These are phyloP conservation scores for Zaprionus gabonicus DNA, from an alignment of 1,140 invertebrate genomes.

Conservation along the genomic window DNA sequence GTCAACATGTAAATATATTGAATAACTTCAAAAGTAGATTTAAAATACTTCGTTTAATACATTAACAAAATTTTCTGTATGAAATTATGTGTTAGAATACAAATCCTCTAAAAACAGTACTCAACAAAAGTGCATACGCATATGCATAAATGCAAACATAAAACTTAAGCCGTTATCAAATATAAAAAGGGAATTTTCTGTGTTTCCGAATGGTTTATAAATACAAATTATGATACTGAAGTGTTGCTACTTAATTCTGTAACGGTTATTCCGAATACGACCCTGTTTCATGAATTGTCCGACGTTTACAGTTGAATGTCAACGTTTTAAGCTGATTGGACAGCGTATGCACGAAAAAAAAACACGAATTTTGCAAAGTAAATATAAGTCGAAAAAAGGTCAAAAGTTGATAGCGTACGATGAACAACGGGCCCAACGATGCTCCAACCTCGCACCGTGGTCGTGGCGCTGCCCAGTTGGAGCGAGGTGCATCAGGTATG, in stretches of 20 bases:
- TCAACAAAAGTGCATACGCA: background rate
- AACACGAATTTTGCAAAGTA: slow-evolving; percentile 23
- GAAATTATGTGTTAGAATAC: background rate
- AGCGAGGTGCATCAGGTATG: slow-evolving; percentile 30
- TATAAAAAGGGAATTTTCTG: background rate
- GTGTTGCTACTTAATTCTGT: background rate
- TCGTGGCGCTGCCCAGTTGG: slow-evolving; percentile 19
- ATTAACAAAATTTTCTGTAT: background rate
- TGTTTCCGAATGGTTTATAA: background rate
- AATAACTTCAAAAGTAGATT: background rate
- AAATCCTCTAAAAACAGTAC: background rate
- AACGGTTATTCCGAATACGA: slow-evolving; percentile 8
- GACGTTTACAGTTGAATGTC: slow-evolving; percentile 28
- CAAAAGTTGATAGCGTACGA: slow-evolving; percentile 27
- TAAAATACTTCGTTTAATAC: background rate
- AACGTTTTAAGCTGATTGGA: slow-evolving; percentile 34
- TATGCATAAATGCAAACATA: background rate
- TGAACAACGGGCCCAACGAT: slow-evolving; percentile 68
- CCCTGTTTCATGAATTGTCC: background rate
- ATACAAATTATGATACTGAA: background rate
- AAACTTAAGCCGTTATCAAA: background rate
- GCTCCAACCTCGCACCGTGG: slow-evolving; percentile 39
- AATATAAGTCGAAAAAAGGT: slow-evolving; percentile 5
- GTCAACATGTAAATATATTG: background rate
- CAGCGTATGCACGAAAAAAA: slow-evolving; percentile 35